A percentile compares a stretch with the other conserved stretches of the same genome.
Conservation (phyloP, 2,113 vertebrate species). For the Balaeniceps rex region DNA sequence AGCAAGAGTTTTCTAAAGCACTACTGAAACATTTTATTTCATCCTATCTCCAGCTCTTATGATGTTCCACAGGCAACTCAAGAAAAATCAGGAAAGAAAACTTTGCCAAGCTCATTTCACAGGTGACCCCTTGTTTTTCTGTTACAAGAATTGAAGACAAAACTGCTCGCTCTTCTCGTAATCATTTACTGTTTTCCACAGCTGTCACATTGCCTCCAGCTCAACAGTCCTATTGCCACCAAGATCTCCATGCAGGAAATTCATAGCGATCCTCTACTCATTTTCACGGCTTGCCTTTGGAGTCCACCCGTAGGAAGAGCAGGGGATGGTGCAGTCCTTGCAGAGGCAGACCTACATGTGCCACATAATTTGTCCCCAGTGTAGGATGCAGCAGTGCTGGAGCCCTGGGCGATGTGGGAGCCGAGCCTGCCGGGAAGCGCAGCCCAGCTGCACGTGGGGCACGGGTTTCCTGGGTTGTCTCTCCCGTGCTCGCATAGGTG, state of each 20-base stretch:
- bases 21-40: neutral
- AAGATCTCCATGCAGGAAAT: neutral
- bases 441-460: neutral
- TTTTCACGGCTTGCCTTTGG: neutral
- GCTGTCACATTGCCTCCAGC: neutral
- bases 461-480: neutral
- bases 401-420: neutral
- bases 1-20: neutral
- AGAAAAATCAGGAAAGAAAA: neutral
- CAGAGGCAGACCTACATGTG: neutral
- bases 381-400: neutral
- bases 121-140: neutral
- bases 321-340: neutral
- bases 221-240: neutral
- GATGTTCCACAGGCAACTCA: neutral
- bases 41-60: neutral
- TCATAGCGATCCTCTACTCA: accelerated
- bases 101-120: neutral
- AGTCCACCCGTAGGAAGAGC: neutral
- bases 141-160: neutral
- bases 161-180: neutral
- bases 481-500: accelerated
- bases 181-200: neutral
- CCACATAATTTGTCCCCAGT: neutral
- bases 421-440: neutral